Evolutionary conservation across 2,888 invertebrate species (phyloP).

Genomic region (Nomada fabriciana): DNA sequence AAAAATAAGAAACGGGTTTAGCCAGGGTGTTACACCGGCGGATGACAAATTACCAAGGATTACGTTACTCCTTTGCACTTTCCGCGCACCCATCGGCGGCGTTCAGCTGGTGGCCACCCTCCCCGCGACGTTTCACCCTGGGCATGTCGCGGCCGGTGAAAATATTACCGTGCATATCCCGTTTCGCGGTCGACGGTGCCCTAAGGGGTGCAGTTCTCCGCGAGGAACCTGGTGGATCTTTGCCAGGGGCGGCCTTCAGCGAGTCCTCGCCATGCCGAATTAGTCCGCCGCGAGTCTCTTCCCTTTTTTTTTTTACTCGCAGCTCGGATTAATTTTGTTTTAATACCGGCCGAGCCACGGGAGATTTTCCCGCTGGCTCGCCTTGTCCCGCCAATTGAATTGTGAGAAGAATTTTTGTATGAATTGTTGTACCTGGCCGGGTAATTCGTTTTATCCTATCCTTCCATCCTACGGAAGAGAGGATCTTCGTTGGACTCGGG

Average conservation of each 20-base stretch:
- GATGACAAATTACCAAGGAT: conserved; percentile 78
- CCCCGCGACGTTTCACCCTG: conserved; percentile 48
- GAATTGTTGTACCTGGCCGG: conserved; percentile 20
- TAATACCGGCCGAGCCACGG: conserved; percentile 10
- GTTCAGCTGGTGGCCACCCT: conserved; percentile 17
- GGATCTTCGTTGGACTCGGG: background rate
- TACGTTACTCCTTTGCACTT: conserved; percentile 64
- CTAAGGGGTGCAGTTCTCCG: conserved; percentile 33
- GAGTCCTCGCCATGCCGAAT: conserved; percentile 21
- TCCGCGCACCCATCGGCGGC: conserved; percentile 12
- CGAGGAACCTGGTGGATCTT: conserved; percentile 36
- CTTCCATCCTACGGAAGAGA: background rate
- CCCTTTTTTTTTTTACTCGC: conserved; percentile 12
- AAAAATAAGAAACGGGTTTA: conserved; percentile 73
- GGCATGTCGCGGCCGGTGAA: conserved; percentile 57
- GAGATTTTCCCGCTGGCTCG: background rate
- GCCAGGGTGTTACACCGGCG: conserved; percentile 46
- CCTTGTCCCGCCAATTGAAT: conserved; percentile 8
- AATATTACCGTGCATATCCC: conserved; percentile 67
- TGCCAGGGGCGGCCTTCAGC: conserved; percentile 16
- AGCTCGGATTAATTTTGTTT: conserved; percentile 47
- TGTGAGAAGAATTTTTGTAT: conserved; percentile 20
- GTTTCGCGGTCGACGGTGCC: conserved; percentile 48
- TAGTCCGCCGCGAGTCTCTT: conserved; percentile 9
- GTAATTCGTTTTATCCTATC: background rate